Conservation (phyloP, 2,888 invertebrate genomes). For the Heliconius aoede region DNA sequence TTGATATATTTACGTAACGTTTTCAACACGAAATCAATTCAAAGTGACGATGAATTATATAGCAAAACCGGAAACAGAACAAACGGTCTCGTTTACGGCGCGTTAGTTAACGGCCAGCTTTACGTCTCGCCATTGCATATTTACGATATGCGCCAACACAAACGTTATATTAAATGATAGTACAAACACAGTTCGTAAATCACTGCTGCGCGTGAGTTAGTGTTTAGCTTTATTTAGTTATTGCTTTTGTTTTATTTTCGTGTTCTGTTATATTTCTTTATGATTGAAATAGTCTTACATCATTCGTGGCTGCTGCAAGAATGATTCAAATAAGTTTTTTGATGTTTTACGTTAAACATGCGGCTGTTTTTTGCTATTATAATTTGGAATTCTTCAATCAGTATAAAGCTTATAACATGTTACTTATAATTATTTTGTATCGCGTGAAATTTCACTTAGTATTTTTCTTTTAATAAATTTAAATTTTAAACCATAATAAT, state of each 20-base stretch:
- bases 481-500: no score
- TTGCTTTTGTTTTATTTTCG: constrained; percentile 10
- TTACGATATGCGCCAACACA: constrained; percentile 32
- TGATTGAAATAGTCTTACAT: neutral
- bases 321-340: no score
- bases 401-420: no score
- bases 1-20: neutral
- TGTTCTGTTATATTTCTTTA: neutral
- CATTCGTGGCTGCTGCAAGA: no score
- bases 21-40: neutral
- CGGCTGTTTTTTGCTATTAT: no score
- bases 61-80: constrained; percentile 22
- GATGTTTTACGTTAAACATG: no score
- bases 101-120: constrained; percentile 30
- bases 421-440: no score
- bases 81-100: constrained; percentile 25
- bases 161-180: constrained; percentile 32
- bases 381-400: no score
- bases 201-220: constrained; percentile 10
- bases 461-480: no score
- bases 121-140: constrained; percentile 31
- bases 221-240: constrained; percentile 20
- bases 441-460: no score
- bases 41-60: constrained; percentile 22
- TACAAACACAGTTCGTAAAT: constrained; percentile 35